Base-by-base conservation (phyloP, 2,888 invertebrate genomes). In the Mesochorus sp. region DNA sequence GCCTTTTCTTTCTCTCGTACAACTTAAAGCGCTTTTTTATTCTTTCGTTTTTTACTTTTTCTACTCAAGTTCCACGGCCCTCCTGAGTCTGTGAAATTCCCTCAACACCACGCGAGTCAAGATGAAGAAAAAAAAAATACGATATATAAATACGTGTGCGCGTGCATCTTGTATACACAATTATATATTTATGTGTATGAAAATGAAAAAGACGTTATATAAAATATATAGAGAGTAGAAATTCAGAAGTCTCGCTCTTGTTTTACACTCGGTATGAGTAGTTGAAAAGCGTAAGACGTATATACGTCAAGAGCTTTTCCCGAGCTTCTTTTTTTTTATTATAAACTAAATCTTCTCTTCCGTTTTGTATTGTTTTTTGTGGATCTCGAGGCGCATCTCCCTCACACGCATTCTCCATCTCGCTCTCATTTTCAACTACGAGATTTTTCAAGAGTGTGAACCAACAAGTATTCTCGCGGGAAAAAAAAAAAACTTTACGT, bases 181-280 rank as follows among this genome's bases (percentile, higher is more conserved):
- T 26, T 67, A 53, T 53, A 4, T 49, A 64, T 53, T 19, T 4
- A 57, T 21, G 49, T 19, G 51, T n/a, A 66, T 57, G 49, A 59
- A 49, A 64, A n/a, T n/a, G n/a, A 34, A 73, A 73, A 37, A 49
- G 47, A 66, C 19, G 39, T 39, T 53, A 6, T 62, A 31, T 49
- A 14, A n/a, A n/a, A n/a, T n/a, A n/a, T n/a, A 74, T 17, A 51
- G 68, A 66, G 59, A 47, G 67, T 70, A 53, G 73, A 70, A 70
- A 70, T 70, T 74, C 78, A 74, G 64, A 57, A 78, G 78, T 44
- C 78, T 51, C 78, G n/a, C n/a, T 42, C 70, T 34, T 71, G 53
- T 64, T 71, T 79, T 55, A 75, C 68, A 66, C 71, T 51, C 71
- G 66, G 71, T 61, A 61, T 64, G 53, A 71, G 53, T 61, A 44